Percentiles rank a stretch among this genome's conserved stretches.
These are phyloP conservation scores for Volucella inflata DNA, from an alignment of 2,888 invertebrate species.

Conservation along the genomic window DNA sequence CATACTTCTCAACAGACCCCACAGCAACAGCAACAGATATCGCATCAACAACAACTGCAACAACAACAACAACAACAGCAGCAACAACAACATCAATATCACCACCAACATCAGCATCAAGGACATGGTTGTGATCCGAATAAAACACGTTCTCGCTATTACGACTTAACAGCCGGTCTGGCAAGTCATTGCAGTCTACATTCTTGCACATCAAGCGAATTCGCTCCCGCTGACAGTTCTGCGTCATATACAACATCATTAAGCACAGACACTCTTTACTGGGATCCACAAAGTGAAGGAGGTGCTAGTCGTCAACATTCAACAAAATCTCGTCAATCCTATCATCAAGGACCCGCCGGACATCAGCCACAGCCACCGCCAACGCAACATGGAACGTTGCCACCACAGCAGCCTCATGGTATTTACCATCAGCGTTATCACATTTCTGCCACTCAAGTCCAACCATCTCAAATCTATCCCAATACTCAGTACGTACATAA, in stretches of 20 bases:
- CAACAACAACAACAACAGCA: slow-evolving; percentile 54
- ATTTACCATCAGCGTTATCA: slow-evolving; percentile 82
- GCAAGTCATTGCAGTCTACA: slow-evolving; percentile 92
- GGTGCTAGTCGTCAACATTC: slow-evolving; percentile 85
- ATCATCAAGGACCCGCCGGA: slow-evolving; percentile 81
- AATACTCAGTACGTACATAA: slow-evolving; percentile 86
- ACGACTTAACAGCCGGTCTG: slow-evolving; percentile 88
- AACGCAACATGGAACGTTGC: slow-evolving; percentile 78
- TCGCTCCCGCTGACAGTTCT: slow-evolving; percentile 89
- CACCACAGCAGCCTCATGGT: slow-evolving; percentile 82
- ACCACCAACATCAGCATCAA: slow-evolving; percentile 78
- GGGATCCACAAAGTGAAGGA: slow-evolving; percentile 87
- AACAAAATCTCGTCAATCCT: slow-evolving; percentile 86
- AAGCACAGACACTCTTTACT: slow-evolving; percentile 93
- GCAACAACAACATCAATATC: slow-evolving; percentile 81
- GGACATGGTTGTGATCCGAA: slow-evolving; percentile 82
- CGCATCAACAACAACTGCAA: slow-evolving; percentile 64
- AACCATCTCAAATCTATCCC: slow-evolving; percentile 83
- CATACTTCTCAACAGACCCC: slow-evolving; percentile 59
- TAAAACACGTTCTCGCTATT: slow-evolving; percentile 85
- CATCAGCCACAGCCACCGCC: slow-evolving; percentile 84
- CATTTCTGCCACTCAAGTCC: slow-evolving; percentile 83
- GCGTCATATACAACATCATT: slow-evolving; percentile 93
- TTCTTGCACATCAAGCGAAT: slow-evolving; percentile 91
- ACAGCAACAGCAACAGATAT: slow-evolving; percentile 77